Evolutionary conservation across 2,888 invertebrate species (phyloP).

Genomic region (Dicranocentrus wangi): DNA sequence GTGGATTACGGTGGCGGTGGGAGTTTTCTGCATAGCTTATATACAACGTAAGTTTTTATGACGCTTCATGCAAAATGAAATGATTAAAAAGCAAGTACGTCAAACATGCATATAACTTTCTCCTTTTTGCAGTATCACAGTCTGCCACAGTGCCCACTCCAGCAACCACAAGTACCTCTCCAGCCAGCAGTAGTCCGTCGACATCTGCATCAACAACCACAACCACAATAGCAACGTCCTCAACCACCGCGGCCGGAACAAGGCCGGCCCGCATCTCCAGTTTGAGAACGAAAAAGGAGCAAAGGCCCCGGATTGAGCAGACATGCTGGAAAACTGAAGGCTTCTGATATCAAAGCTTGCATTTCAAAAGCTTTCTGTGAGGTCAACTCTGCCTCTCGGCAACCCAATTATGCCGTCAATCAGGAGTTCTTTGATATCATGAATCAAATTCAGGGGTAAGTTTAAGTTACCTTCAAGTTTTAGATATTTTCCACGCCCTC

Average conservation of each 20-base stretch:
- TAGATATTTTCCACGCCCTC: background rate
- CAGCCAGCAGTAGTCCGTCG: background rate
- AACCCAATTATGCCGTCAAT: slow-evolving; percentile 58
- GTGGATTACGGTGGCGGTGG: slow-evolving; percentile 27
- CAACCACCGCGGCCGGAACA: background rate
- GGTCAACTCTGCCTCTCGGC: slow-evolving; percentile 57
- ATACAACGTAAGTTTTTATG: slow-evolving; percentile 34
- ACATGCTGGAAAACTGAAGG: slow-evolving; percentile 45
- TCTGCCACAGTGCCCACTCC: slow-evolving; percentile 23
- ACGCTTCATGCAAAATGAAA: background rate
- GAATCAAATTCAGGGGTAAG: slow-evolving; percentile 47
- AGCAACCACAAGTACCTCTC: background rate
- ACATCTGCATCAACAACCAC: background rate
- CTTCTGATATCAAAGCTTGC: slow-evolving; percentile 61
- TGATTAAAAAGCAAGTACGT: background rate
- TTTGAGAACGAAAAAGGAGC: background rate
- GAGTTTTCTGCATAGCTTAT: slow-evolving; percentile 38
- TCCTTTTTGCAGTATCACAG: slow-evolving; percentile 25
- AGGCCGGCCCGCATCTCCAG: slow-evolving; percentile 18
- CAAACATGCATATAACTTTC: background rate
- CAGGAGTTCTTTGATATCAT: slow-evolving; percentile 57
- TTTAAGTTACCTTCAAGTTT: background rate
- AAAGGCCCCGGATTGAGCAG: too few species aligned
- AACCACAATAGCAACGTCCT: background rate
- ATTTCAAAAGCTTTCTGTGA: slow-evolving; percentile 67